phyloP scores from a whole-genome alignment of 2,888 invertebrate genomes.

The Steinernema hermaphroditum region DNA sequence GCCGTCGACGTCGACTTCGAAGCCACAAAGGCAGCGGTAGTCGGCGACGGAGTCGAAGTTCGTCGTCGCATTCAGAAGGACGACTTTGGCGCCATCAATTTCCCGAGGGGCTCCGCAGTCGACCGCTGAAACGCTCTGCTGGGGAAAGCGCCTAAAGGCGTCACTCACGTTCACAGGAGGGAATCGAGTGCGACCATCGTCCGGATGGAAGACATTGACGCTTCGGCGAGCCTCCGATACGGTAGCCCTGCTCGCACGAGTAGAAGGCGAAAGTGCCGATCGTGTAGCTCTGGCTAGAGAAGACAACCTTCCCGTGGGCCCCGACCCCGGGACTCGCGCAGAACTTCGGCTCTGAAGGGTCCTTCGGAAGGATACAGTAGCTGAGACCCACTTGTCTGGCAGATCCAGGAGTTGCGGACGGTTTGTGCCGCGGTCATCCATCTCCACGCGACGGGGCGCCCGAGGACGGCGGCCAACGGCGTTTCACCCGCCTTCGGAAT shows the following conservation, averaged over 20 bases:
- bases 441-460: slow-evolving; percentile 52
- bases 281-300: slow-evolving; percentile 57
- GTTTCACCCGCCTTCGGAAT: slow-evolving; percentile 15
- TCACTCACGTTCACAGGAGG: slow-evolving; percentile 49
- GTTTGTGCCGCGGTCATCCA: slow-evolving; percentile 57
- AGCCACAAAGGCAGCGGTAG: slow-evolving; percentile 51
- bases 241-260: slow-evolving; percentile 56
- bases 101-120: slow-evolving; percentile 36
- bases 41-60: slow-evolving; percentile 41
- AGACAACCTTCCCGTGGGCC: slow-evolving; percentile 53
- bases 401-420: slow-evolving; percentile 57
- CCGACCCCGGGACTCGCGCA: slow-evolving; percentile 59
- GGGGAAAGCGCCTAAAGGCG: not conserved
- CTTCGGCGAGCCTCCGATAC: slow-evolving; percentile 40
- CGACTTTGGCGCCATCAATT: slow-evolving; percentile 28
- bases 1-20: slow-evolving; percentile 36
- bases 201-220: slow-evolving; percentile 49
- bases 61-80: slow-evolving; percentile 38
- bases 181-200: slow-evolving; percentile 55
- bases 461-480: slow-evolving; percentile 38
- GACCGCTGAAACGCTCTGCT: slow-evolving; percentile 32
- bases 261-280: slow-evolving; percentile 58
- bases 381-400: slow-evolving; percentile 47
- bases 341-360: slow-evolving; percentile 53
- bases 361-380: not conserved